Percentiles rank a stretch among this genome's conserved stretches.
Conservation (phyloP, 1,140 invertebrate genomes). For the Apis florea region DNA sequence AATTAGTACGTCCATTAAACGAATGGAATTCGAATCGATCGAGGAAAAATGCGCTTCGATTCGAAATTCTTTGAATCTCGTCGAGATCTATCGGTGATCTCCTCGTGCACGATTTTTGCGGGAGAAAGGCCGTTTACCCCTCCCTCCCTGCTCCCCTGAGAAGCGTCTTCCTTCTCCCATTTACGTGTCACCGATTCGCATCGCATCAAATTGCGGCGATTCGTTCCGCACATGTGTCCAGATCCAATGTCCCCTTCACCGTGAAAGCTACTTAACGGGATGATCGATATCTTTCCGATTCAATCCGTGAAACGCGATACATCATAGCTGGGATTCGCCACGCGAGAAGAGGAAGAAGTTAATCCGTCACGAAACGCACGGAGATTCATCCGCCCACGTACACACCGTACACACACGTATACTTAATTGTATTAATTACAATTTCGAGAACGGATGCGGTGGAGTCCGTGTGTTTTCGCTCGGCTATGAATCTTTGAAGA, state of each 20-base stretch:
- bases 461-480: neutral
- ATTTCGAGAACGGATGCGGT: neutral
- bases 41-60: neutral
- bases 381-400: neutral
- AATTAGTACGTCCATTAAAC: neutral
- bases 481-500: neutral
- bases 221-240: conserved; percentile 70
- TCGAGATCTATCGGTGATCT: conserved; percentile 9
- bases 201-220: conserved; percentile 61
- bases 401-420: conserved; percentile 12
- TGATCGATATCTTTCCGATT: conserved; percentile 58
- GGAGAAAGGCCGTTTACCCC: neutral
- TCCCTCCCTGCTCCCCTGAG: too few species aligned
- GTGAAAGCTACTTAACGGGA: conserved; percentile 63
- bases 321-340: conserved; percentile 42
- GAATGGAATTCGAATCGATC: neutral
- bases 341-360: conserved; percentile 37
- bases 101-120: neutral
- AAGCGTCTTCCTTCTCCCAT: conserved; percentile 31
- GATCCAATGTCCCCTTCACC: conserved; percentile 59
- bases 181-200: conserved; percentile 62
- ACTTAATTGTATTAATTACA: neutral
- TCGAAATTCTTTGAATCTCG: conserved; percentile 1
- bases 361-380: conserved; percentile 13
- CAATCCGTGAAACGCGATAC: conserved; percentile 60